A percentile compares a stretch with the other conserved stretches of the same genome.
These are phyloP conservation scores for Echeneis naucrates DNA, from an alignment of 2,797 vertebrate species.

Conservation along the genomic window DNA sequence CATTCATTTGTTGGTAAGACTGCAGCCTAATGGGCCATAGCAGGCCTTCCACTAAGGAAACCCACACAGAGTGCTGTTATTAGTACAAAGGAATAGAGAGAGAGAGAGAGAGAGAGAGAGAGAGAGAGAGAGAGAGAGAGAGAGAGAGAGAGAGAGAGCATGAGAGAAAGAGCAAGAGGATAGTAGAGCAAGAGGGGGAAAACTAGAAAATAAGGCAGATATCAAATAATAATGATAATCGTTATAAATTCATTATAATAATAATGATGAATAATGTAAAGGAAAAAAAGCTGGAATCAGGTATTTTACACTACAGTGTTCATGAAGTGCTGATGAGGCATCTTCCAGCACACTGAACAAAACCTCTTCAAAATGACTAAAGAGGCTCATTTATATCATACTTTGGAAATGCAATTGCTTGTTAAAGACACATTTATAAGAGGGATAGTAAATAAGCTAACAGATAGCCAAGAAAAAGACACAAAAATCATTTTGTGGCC, in stretches of 20 bases:
- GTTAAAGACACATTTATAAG: no score
- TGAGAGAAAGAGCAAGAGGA: no score
- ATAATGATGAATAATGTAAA: no score
- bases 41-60: slow-evolving; percentile 73
- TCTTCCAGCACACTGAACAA: neutral
- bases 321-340: slow-evolving; percentile 35
- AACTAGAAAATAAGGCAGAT: no score
- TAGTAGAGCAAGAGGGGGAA: no score
- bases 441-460: neutral
- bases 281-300: slow-evolving; percentile 16
- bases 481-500: no score
- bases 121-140: slow-evolving; percentile 29
- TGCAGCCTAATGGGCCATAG: slow-evolving; percentile 82
- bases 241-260: no score
- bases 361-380: neutral
- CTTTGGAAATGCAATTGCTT: neutral
- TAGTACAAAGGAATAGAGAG: slow-evolving; percentile 57
- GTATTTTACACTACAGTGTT: slow-evolving; percentile 30
- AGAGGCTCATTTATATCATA: neutral
- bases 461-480: neutral
- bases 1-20: slow-evolving; percentile 75
- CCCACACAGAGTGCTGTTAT: slow-evolving; percentile 74
- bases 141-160: neutral
- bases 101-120: slow-evolving; percentile 21
- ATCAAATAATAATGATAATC: no score